Base-by-base conservation (phyloP, 1,140 invertebrate species). In the Bilobella aurantiaca region DNA sequence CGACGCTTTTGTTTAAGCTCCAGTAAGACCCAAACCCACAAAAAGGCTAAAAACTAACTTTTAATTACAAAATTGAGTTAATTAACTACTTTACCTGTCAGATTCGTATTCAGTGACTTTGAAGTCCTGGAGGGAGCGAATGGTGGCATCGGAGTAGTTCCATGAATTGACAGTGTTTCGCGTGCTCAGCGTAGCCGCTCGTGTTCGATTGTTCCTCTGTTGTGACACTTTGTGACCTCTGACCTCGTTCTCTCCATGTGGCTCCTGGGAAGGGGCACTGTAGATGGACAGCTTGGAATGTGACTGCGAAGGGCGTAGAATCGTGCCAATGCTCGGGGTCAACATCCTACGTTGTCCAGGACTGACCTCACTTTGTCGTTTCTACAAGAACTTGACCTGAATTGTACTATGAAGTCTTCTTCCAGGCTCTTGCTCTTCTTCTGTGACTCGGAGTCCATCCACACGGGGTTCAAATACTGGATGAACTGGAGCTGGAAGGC, bases 61-160 rank as follows among this genome's bases (percentile, higher is more conserved):
- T n/a, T n/a, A n/a, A n/a, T n/a, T n/a, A n/a, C n/a, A n/a, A n/a
- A n/a, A n/a, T n/a, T n/a, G n/a, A n/a, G n/a, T n/a, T n/a, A n/a
- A n/a, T n/a, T n/a, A n/a, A n/a, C n/a, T n/a, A n/a, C 25, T 23
- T 53, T 53, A 53, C 49, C 49, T 53, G 49, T 53, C 49, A 14
- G 49, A 53, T 14, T 53, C 49, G 49, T 53, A 53, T 8, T 23
- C 21, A 23, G 14, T 23, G 8, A 53, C 23, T 23, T 53, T 53
- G 49, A 53, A 53, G 25, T 53, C 49, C 21, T 53, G 49, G 49
- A 53, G 49, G 5, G 49, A 53, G 14, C 49, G 12, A 5, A 12
- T 53, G 23, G 12, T 53, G 5, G 49, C 49, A 5, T 53, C 49
- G 14, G 49, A 8, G 21, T 53, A 53, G 5, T 53, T 53, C 34